Evolutionary conservation across 1,140 invertebrate genomes (phyloP).

Genomic region (Eciton burchellii): DNA sequence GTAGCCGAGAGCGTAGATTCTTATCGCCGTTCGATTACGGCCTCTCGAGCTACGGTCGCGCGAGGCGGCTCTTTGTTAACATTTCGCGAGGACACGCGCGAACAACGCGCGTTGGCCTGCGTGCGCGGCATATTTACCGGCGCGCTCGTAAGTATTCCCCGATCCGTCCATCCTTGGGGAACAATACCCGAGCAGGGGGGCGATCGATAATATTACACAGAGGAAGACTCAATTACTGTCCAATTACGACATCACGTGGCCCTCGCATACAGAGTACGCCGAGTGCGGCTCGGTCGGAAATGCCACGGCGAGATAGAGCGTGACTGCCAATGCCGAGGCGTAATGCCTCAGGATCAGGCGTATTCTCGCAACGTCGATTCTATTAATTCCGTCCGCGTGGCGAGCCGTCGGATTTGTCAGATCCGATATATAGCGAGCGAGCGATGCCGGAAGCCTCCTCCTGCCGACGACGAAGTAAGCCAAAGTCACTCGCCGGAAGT

Average conservation of each 20-base stretch:
- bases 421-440: constrained; percentile 46
- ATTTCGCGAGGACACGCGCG: too few relatives aligned
- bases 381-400: constrained; percentile 58
- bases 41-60: too few relatives aligned
- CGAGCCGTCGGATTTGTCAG: constrained; percentile 57
- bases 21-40: too few relatives aligned
- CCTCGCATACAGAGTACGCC: constrained; percentile 1
- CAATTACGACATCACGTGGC: background rate
- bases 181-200: background rate
- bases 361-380: constrained; percentile 59
- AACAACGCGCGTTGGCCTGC: too few relatives aligned
- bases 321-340: constrained; percentile 39
- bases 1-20: too few relatives aligned
- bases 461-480: constrained; percentile 27
- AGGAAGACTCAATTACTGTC: constrained; percentile 2
- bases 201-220: too few relatives aligned
- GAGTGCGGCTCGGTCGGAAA: constrained; percentile 34
- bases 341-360: constrained; percentile 35
- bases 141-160: background rate
- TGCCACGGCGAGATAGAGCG: constrained; percentile 22
- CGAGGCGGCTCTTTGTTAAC: too few relatives aligned
- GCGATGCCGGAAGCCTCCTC: constrained; percentile 45
- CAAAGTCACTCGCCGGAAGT: constrained; percentile 59
- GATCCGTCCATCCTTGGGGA: background rate
- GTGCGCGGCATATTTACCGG: too few relatives aligned